A percentile compares a stretch with the other conserved stretches of the same genome.
Evolutionary conservation across 2,113 vertebrate genomes (phyloP).

Genomic region (Aegotheles bennettii): DNA sequence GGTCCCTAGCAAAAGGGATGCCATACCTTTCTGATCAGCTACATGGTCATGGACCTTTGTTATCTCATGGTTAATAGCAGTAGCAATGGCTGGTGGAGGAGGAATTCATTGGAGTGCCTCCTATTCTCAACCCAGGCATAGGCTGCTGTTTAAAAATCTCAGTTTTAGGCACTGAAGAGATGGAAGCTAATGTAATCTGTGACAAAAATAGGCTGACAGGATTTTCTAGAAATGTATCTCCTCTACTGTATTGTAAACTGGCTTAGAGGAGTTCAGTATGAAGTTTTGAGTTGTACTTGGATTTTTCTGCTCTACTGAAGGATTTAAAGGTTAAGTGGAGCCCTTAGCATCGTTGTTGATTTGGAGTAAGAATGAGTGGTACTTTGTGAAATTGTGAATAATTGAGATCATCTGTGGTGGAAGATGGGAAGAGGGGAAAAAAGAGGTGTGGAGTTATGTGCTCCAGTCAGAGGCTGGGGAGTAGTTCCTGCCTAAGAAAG

Average conservation of each 20-base stretch:
- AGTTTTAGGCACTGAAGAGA: neutral
- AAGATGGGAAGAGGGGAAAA: neutral
- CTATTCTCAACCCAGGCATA: neutral
- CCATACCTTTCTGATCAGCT: neutral
- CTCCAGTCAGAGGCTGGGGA: neutral
- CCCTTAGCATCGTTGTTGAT: neutral
- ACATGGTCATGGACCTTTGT: fast-evolving
- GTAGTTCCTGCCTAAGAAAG: neutral
- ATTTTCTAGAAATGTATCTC: neutral
- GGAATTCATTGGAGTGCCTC: neutral
- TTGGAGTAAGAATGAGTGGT: neutral
- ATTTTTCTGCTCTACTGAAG: neutral
- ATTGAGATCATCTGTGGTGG: neutral
- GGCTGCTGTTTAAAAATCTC: neutral
- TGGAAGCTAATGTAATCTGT: neutral
- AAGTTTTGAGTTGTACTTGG: neutral
- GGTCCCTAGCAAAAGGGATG: neutral
- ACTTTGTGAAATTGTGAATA: neutral
- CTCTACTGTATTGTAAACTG: neutral
- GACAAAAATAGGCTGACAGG: neutral
- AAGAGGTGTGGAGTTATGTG: neutral
- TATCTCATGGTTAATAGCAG: neutral
- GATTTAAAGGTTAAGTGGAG: neutral
- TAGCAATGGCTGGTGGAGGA: neutral
- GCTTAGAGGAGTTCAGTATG: neutral